A percentile compares a stretch with the other conserved stretches of the same genome.
phyloP scores from a whole-genome alignment of 2,797 vertebrate species.

The Phataginus tetradactyla region DNA sequence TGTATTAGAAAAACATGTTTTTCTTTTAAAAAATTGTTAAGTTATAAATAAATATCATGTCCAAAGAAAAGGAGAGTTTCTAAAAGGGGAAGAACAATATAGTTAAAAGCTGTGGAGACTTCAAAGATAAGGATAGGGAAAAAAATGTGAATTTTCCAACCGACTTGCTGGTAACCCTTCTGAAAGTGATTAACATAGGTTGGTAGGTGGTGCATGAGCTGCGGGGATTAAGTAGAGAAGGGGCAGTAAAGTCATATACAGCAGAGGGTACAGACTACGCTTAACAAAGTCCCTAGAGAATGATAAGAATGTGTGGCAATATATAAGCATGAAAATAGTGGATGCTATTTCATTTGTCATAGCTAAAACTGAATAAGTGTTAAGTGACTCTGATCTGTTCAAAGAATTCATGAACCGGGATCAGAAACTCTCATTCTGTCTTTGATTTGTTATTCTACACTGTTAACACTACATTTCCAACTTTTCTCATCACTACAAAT shows the following conservation, averaged over 20 bases:
- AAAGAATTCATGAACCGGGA: slow-evolving; percentile 65
- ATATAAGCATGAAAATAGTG: slow-evolving; percentile 34
- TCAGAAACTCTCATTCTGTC: slow-evolving; percentile 62
- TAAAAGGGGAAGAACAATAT: background rate
- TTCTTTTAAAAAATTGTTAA: background rate
- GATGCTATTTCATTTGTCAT: slow-evolving; percentile 49
- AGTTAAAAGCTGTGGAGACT: background rate
- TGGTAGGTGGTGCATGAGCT: background rate
- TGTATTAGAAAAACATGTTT: background rate
- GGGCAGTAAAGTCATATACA: background rate
- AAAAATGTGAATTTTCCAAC: background rate
- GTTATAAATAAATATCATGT: slow-evolving; percentile 1
- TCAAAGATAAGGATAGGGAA: slow-evolving; percentile 1
- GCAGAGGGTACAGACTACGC: background rate
- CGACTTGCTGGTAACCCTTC: background rate
- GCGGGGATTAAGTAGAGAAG: background rate
- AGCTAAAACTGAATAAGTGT: slow-evolving; percentile 34
- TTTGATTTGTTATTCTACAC: slow-evolving; percentile 66
- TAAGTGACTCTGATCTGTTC: slow-evolving; percentile 67
- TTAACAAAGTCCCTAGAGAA: slow-evolving; percentile 8
- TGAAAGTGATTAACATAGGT: background rate
- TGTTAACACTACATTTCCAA: slow-evolving; percentile 47
- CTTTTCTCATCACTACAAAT: slow-evolving; percentile 60
- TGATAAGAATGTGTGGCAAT: background rate
- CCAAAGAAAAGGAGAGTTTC: background rate